Evolutionary conservation across 37 sponge, comb jelly and placozoan genomes (phyloP).

Genomic region (Geodia barretti): DNA sequence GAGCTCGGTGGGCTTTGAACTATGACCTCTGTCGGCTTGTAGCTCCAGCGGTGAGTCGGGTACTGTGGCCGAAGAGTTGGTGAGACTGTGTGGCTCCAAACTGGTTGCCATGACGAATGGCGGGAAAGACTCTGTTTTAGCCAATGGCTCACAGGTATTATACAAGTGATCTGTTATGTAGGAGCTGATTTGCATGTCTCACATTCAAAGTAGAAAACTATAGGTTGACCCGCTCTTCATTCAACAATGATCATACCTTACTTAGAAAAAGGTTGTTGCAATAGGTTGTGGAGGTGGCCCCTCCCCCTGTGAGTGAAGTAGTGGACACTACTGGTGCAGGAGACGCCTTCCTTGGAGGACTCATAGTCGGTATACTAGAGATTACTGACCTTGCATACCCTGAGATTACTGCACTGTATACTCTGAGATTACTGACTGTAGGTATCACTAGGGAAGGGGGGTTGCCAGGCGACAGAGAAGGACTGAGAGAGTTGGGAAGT

Average conservation of each 20-base stretch:
- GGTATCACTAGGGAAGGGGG: neutral
- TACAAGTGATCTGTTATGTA: neutral
- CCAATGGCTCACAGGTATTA: neutral
- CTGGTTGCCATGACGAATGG: conserved; percentile 87
- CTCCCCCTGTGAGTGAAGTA: conserved; percentile 40
- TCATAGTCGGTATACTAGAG: conserved; percentile 51
- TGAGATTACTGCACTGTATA: neutral
- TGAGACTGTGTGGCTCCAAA: conserved; percentile 64
- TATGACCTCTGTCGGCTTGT: neutral
- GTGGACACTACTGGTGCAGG: conserved; percentile 94
- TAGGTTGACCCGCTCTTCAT: neutral
- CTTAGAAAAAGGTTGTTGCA: neutral
- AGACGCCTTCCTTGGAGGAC: conserved; percentile 91
- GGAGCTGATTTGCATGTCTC: neutral
- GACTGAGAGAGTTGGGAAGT: conserved; percentile 55
- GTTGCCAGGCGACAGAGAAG: neutral
- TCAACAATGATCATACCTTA: neutral
- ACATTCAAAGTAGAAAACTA: neutral
- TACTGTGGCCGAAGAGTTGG: conserved; percentile 17
- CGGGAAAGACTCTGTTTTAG: neutral
- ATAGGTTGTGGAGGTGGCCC: conserved; percentile 66
- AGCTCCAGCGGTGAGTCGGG: neutral
- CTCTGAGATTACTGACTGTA: neutral
- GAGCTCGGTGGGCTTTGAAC: neutral
- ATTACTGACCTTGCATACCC: neutral